Percentiles rank a stretch among this genome's conserved stretches.
phyloP scores from a whole-genome alignment of 2,888 invertebrate species.

The Drosophila lacicola region DNA sequence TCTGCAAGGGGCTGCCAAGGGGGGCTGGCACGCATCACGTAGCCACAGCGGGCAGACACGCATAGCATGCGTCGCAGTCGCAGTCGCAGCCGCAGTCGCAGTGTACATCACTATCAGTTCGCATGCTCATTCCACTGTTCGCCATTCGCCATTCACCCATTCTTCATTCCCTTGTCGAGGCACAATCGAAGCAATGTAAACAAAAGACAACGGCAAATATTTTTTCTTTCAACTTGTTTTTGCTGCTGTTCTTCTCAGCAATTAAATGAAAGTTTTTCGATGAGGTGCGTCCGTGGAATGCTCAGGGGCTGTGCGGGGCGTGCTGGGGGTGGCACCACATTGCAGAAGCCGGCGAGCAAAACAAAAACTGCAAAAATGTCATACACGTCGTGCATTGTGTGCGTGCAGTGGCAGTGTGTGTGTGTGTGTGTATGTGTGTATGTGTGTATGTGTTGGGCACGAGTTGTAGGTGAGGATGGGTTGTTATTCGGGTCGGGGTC shows the following conservation, averaged over 20 bases:
- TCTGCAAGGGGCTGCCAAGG: neutral
- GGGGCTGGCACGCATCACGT: constrained; percentile 57
- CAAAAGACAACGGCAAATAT: constrained; percentile 71
- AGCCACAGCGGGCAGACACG: constrained; percentile 59
- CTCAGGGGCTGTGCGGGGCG: constrained; percentile 8
- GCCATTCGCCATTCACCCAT: constrained; percentile 41
- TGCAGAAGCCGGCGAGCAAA: constrained; percentile 77
- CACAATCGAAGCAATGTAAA: constrained; percentile 77
- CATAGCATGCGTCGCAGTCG: constrained; percentile 56
- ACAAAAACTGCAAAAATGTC: constrained; percentile 78
- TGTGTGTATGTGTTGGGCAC: constrained; percentile 1
- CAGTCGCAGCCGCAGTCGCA: constrained; percentile 22
- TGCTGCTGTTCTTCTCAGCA: constrained; percentile 63
- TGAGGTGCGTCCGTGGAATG: constrained; percentile 55
- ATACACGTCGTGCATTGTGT: constrained; percentile 54
- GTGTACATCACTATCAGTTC: constrained; percentile 46
- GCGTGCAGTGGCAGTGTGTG: constrained; percentile 33
- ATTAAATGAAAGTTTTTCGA: constrained; percentile 79
- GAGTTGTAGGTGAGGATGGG: constrained; percentile 7
- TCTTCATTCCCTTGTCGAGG: constrained; percentile 51
- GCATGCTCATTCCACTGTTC: constrained; percentile 43
- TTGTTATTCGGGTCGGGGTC: constrained; percentile 41
- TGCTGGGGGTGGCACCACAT: constrained; percentile 30
- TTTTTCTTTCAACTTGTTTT: constrained; percentile 54
- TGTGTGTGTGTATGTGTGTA: neutral